Base-by-base conservation (phyloP, 2,113 vertebrate species). In the human (Homo sapiens) region DNA sequence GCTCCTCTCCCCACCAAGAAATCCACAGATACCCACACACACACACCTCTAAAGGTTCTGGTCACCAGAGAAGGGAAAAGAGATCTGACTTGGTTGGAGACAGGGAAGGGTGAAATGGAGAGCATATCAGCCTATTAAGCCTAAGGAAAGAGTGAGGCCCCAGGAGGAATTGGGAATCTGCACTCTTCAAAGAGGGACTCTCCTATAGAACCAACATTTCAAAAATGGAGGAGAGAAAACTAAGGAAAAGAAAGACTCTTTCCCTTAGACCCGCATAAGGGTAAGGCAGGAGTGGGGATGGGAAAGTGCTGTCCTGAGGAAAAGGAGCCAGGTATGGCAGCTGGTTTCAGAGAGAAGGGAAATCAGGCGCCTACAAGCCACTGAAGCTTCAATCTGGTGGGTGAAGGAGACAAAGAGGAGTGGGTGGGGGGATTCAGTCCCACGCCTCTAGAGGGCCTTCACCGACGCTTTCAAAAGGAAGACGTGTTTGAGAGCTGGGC, bases 401-500 rank as follows among this genome's bases (percentile, higher is more conserved):
- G 94, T 85, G 72, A 94, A 66, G 45, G 50, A 98, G 94, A 97
- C 97, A 98, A 98, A 98, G 96, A 94, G 27, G 78, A 92, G 55
- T 35, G 87, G 92, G 78, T 45, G 61, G 80, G 93, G 95, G 96
- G 97, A 97, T 97, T 90, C 97, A 89, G 87, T 79, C 43, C 93
- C 55, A n/a, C 43, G 95, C 97, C 97, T 98, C 97, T 97, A 97
- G 96, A 96, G 97, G 98, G 96, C 96, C 97, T 96, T 90, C 85
- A 45, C 5, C 35, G 93, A 93, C 88, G 90, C 88, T 95, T 95
- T 94, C 90, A 64, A 83, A 94, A 79, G 61, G 32, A 92, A 32
- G 57, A 64, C 59, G 68, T 75, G 79, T 93, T 90, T 82, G 70
- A 81, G 90, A 85, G 93, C 72, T 68, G 92, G 68, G 93, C 40